Conservation (phyloP, 1,140 invertebrate species). For the Drosophila albomicans region DNA sequence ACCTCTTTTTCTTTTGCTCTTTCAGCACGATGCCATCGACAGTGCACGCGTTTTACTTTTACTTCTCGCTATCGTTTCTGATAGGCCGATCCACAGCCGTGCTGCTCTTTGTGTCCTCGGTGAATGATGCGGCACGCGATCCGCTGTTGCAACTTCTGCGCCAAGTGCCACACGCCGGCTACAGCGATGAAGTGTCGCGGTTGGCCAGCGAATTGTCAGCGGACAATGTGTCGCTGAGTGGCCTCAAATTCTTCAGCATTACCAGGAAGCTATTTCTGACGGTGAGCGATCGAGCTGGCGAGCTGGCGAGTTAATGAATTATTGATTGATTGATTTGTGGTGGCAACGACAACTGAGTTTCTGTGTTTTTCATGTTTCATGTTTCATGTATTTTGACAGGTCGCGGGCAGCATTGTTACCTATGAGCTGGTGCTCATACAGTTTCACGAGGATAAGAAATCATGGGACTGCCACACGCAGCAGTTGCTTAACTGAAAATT, state of each 20-base stretch:
- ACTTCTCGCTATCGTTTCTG: slow-evolving; percentile 88
- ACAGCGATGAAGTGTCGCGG: slow-evolving; percentile 86
- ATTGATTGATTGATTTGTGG: slow-evolving; percentile 25
- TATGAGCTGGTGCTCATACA: slow-evolving; percentile 88
- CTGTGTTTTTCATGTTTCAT: background rate
- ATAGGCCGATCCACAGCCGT: slow-evolving; percentile 87
- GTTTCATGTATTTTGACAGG: slow-evolving; percentile 56
- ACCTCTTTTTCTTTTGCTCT: background rate
- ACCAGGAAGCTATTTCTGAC: slow-evolving; percentile 87
- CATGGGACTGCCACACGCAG: slow-evolving; percentile 57
- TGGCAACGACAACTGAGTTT: background rate
- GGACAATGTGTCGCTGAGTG: slow-evolving; percentile 87
- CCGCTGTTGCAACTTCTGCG: slow-evolving; percentile 86
- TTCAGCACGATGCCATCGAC: slow-evolving; percentile 73
- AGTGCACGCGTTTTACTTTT: slow-evolving; percentile 86
- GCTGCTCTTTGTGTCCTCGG: slow-evolving; percentile 87
- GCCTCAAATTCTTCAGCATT: slow-evolving; percentile 87
- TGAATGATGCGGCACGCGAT: slow-evolving; percentile 87
- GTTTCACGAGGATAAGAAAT: slow-evolving; percentile 77
- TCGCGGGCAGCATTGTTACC: slow-evolving; percentile 88
- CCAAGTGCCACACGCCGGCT: slow-evolving; percentile 86
- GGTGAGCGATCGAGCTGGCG: slow-evolving; percentile 46
- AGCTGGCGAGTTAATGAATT: too few relatives aligned
- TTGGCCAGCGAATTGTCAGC: slow-evolving; percentile 86
- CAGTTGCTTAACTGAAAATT: slow-evolving; percentile 6